phyloP scores from a whole-genome alignment of 1,140 invertebrate genomes.

The Tetramorium alpestre region DNA sequence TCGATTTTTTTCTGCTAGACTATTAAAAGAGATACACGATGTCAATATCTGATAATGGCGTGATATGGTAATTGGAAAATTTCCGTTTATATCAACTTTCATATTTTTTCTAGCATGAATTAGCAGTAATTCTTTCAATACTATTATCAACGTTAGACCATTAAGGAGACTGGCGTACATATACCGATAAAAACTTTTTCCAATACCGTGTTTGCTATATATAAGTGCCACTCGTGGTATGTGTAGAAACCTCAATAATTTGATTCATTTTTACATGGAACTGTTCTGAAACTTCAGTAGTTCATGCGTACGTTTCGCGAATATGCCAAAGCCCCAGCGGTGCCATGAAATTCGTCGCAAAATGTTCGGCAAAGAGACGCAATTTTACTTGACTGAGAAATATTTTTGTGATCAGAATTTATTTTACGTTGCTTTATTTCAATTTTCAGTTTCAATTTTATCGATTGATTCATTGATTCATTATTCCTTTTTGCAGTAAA shows the following conservation, averaged over 20 bases:
- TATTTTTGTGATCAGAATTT: background rate
- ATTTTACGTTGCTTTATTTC: background rate
- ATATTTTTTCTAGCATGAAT: background rate
- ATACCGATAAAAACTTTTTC: slow-evolving; percentile 34
- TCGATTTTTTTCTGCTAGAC: background rate
- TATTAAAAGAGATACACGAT: background rate
- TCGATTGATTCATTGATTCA: background rate
- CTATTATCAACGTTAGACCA: background rate
- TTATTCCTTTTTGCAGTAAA: background rate
- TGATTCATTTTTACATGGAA: slow-evolving; percentile 12
- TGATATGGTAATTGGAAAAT: background rate
- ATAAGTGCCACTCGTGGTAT: background rate
- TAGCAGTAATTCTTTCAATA: slow-evolving; percentile 37
- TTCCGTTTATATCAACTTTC: slow-evolving; percentile 16
- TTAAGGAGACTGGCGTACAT: background rate
- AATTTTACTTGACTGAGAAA: slow-evolving; percentile 11
- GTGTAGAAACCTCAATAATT: slow-evolving; percentile 38
- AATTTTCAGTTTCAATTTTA: background rate
- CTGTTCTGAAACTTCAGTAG: background rate
- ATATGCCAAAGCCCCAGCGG: background rate
- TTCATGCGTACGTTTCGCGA: background rate
- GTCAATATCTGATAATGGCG: background rate
- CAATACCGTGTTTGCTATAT: slow-evolving; percentile 1
- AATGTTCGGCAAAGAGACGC: background rate
- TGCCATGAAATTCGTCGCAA: background rate